phyloP scores from a whole-genome alignment of 1,140 invertebrate species.

The Drosophila eugracilis region DNA sequence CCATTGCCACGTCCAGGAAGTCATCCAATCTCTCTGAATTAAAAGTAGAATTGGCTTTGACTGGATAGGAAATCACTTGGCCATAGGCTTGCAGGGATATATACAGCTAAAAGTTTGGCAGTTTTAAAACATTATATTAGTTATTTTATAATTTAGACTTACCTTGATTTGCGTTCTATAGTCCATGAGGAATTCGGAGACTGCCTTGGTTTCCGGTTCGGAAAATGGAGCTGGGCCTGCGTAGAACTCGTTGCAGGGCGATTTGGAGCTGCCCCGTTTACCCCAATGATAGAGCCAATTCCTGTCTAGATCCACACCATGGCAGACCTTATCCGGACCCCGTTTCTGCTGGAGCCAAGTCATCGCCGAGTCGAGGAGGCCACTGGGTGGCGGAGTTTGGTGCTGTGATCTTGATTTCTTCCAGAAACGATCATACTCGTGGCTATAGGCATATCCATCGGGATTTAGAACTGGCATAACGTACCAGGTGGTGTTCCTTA shows the following conservation, averaged over 20 bases:
- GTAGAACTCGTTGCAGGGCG: slow-evolving; percentile 93
- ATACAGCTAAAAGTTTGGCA: slow-evolving; percentile 86
- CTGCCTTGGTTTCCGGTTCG: slow-evolving; percentile 92
- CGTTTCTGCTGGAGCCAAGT: slow-evolving; percentile 79
- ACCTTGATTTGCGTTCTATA: slow-evolving; percentile 87
- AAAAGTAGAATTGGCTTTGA: slow-evolving; percentile 72
- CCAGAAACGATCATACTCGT: slow-evolving; percentile 91
- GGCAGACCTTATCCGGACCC: slow-evolving; percentile 58
- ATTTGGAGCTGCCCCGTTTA: slow-evolving; percentile 89
- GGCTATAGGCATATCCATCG: slow-evolving; percentile 92
- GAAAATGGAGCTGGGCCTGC: slow-evolving; percentile 92
- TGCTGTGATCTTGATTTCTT: slow-evolving; percentile 90
- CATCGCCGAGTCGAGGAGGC: slow-evolving; percentile 79
- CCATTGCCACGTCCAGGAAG: slow-evolving; percentile 80
- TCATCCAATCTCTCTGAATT: slow-evolving; percentile 77
- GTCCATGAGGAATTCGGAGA: slow-evolving; percentile 88
- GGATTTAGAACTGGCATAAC: slow-evolving; percentile 92
- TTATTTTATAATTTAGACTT: neutral
- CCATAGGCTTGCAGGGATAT: slow-evolving; percentile 93
- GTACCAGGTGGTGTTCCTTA: slow-evolving; percentile 87
- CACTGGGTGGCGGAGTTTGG: slow-evolving; percentile 44
- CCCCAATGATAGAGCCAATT: slow-evolving; percentile 90
- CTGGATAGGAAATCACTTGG: slow-evolving; percentile 89
- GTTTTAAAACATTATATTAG: neutral
- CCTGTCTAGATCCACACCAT: slow-evolving; percentile 89